Percentiles rank a stretch among this genome's conserved stretches.
Evolutionary conservation across 2,888 invertebrate genomes (phyloP).

Genomic region (Drosophila tanythrix): DNA sequence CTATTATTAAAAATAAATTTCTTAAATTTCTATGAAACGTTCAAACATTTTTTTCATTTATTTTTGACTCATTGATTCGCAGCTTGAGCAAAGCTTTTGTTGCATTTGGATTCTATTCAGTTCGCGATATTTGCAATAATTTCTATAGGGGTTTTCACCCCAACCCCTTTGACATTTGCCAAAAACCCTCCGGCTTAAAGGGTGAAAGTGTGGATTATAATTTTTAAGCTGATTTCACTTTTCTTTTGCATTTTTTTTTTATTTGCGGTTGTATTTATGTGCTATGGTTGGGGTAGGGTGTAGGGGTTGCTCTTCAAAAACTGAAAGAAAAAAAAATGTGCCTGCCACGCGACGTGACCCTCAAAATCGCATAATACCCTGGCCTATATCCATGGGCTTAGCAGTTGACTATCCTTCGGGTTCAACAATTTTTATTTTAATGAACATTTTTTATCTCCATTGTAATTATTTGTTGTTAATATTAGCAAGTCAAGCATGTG

Average conservation of each 20-base stretch:
- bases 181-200: slow-evolving; percentile 58
- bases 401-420: slow-evolving; percentile 43
- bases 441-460: slow-evolving; percentile 25
- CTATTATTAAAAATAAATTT: slow-evolving; percentile 31
- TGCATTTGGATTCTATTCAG: slow-evolving; percentile 35
- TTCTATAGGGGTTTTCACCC: slow-evolving; percentile 16
- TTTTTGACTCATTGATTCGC: slow-evolving; percentile 69
- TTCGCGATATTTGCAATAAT: slow-evolving; percentile 44
- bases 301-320: slow-evolving; percentile 48
- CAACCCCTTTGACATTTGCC: slow-evolving; percentile 8
- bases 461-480: slow-evolving; percentile 53
- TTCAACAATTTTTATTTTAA: slow-evolving; percentile 54
- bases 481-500: slow-evolving; percentile 68
- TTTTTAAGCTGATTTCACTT: slow-evolving; percentile 78
- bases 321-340: slow-evolving; percentile 53
- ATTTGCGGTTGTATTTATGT: slow-evolving; percentile 68
- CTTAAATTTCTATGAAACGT: slow-evolving; percentile 21
- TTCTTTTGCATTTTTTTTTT: slow-evolving; percentile 51
- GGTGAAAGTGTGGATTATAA: slow-evolving; percentile 79
- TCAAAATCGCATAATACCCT: slow-evolving; percentile 57
- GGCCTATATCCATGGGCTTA: slow-evolving; percentile 37
- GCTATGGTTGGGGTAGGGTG: slow-evolving; percentile 26
- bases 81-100: slow-evolving; percentile 63
- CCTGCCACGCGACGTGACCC: slow-evolving; percentile 73
- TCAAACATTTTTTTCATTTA: not conserved